A percentile compares a stretch with the other conserved stretches of the same genome.
These are phyloP conservation scores for Aurelia sp. DNA, from an alignment of 30 jellyfish, hydroid and myxozoan species.

Conservation along the genomic window DNA sequence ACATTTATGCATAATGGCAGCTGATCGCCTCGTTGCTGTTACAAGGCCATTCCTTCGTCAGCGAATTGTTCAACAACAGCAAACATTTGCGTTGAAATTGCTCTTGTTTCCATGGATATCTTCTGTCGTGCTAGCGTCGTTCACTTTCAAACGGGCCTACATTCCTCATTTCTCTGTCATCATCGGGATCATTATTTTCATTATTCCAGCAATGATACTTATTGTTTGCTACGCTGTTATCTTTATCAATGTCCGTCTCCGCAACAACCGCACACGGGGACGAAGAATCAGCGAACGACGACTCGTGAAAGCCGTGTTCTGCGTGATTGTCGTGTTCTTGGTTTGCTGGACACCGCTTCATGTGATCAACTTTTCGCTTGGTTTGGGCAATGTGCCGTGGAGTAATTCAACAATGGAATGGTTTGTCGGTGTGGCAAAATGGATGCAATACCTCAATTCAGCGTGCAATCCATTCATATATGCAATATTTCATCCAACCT, in stretches of 20 bases:
- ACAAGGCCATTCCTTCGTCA: conserved; percentile 3
- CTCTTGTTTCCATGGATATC: background rate
- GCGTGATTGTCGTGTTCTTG: conserved; percentile 13
- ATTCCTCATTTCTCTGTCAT: conserved; percentile 1
- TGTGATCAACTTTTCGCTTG: background rate
- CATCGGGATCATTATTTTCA: background rate
- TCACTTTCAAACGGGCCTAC: background rate
- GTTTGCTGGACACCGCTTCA: conserved; percentile 4
- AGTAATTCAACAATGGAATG: background rate
- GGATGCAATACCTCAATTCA: conserved; percentile 2
- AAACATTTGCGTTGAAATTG: background rate
- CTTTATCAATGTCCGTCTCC: background rate
- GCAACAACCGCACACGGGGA: background rate
- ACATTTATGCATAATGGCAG: background rate
- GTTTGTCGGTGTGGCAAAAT: background rate
- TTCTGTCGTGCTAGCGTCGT: background rate
- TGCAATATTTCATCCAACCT: conserved; percentile 1
- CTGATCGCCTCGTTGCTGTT: conserved; percentile 2
- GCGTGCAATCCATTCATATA: background rate
- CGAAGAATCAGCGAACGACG: conserved; percentile 6
- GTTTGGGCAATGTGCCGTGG: background rate
- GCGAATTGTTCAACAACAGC: background rate
- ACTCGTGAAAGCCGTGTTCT: background rate
- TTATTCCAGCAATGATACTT: background rate
- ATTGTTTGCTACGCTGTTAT: background rate